These are phyloP conservation scores for Trididemnum nubilum DNA, from an alignment of 23 tunicate genomes.

Conservation along the genomic window DNA sequence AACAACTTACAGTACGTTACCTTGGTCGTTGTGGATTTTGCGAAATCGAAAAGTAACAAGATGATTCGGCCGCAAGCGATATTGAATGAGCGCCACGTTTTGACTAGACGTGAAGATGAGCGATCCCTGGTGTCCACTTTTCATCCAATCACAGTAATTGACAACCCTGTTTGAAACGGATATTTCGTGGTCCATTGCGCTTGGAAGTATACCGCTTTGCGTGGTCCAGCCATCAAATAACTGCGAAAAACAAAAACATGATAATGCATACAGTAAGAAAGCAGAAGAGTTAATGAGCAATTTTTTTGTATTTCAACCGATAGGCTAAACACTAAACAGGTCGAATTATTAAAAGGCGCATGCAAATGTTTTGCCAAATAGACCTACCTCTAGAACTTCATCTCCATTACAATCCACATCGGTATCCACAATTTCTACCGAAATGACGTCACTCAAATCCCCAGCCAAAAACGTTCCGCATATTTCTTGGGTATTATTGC, in stretches of 20 bases:
- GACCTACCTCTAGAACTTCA: conserved; percentile 3
- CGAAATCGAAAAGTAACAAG: conserved; percentile 13
- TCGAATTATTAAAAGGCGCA: neutral
- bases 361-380: neutral
- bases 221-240: conserved; percentile 50
- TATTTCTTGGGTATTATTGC: neutral
- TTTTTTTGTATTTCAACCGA: neutral
- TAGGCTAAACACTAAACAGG: neutral
- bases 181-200: conserved; percentile 28
- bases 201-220: conserved; percentile 20
- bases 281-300: neutral
- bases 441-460: conserved; percentile 9
- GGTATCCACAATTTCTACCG: neutral
- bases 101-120: conserved; percentile 25
- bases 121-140: neutral
- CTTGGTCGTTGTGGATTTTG: neutral
- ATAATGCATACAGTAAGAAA: neutral
- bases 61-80: neutral
- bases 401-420: neutral
- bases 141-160: conserved; percentile 10
- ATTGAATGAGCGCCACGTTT: conserved; percentile 45
- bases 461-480: conserved; percentile 1
- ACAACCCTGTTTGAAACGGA: neutral
- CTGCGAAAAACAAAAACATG: neutral
- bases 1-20: too few species aligned